phyloP scores from a whole-genome alignment of 2,888 invertebrate genomes.

The Drosophila eohydei region DNA sequence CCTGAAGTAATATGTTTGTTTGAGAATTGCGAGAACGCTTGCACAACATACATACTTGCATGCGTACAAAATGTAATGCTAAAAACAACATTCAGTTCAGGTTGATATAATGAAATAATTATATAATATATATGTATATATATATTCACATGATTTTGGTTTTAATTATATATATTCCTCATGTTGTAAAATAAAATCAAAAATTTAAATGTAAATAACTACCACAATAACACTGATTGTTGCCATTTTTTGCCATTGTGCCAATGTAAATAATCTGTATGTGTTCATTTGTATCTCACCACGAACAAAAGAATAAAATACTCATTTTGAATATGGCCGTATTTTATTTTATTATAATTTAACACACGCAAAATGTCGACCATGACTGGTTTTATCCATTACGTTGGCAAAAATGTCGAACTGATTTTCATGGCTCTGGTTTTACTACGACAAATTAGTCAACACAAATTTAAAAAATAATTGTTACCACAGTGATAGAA shows the following conservation, averaged over 20 bases:
- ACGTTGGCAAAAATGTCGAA: background rate
- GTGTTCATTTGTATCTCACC: slow-evolving; percentile 2
- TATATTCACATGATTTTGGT: background rate
- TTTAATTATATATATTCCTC: no score
- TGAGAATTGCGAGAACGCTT: background rate
- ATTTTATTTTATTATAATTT: background rate
- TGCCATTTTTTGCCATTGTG: background rate
- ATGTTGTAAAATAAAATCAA: background rate
- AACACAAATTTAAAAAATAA: slow-evolving; percentile 5
- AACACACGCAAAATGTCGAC: background rate
- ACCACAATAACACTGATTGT: background rate
- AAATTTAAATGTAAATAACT: slow-evolving; percentile 23
- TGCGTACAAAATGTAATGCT: background rate
- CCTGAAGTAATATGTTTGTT: slow-evolving; percentile 6
- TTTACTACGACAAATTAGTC: background rate
- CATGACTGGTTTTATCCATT: background rate
- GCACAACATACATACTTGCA: background rate
- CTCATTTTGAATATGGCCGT: background rate
- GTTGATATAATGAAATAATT: background rate
- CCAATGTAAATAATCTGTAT: slow-evolving; percentile 16
- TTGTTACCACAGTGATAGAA: background rate
- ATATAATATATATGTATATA: background rate
- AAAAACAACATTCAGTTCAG: background rate
- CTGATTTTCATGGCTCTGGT: background rate
- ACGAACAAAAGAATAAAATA: slow-evolving; percentile 7